Evolutionary conservation across 2,888 invertebrate species (phyloP).

Genomic region (Seira musarum): DNA sequence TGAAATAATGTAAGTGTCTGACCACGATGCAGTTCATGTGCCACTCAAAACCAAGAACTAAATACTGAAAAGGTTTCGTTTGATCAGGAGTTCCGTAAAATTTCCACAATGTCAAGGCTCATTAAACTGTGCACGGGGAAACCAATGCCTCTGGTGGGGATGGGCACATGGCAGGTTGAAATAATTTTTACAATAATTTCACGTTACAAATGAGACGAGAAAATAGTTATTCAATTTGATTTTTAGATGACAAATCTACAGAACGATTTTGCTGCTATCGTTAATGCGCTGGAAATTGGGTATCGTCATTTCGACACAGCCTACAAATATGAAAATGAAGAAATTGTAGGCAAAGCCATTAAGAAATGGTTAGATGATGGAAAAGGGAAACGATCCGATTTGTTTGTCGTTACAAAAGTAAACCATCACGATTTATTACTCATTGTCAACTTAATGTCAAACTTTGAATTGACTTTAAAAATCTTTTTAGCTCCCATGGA

Average conservation of each 20-base stretch:
- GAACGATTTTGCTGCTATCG: constrained; percentile 80
- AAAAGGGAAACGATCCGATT: constrained; percentile 81
- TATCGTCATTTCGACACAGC: constrained; percentile 90
- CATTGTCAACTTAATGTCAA: background rate
- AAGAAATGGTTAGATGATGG: constrained; percentile 81
- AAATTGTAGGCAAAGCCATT: constrained; percentile 81
- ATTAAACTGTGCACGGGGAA: constrained; percentile 33
- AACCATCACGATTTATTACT: constrained; percentile 24
- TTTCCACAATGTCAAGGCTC: constrained; percentile 30
- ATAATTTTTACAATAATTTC: too few relatives aligned
- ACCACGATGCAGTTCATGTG: too few relatives aligned
- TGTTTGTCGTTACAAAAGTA: constrained; percentile 90
- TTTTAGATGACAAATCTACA: constrained; percentile 65
- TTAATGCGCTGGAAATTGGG: constrained; percentile 81
- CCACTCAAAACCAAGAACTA: too few relatives aligned
- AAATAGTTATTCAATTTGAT: too few relatives aligned
- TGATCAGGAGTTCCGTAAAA: background rate
- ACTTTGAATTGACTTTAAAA: too few relatives aligned
- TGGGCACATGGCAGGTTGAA: constrained; percentile 54
- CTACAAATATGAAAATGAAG: constrained; percentile 84
- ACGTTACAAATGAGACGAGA: too few relatives aligned
- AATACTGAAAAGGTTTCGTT: background rate
- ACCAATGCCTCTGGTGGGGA: constrained; percentile 34
- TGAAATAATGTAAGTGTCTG: too few relatives aligned
- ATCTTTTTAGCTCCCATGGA: constrained; percentile 77